phyloP scores from a whole-genome alignment of 2,888 invertebrate genomes.

The Nesidiocoris tenuis region DNA sequence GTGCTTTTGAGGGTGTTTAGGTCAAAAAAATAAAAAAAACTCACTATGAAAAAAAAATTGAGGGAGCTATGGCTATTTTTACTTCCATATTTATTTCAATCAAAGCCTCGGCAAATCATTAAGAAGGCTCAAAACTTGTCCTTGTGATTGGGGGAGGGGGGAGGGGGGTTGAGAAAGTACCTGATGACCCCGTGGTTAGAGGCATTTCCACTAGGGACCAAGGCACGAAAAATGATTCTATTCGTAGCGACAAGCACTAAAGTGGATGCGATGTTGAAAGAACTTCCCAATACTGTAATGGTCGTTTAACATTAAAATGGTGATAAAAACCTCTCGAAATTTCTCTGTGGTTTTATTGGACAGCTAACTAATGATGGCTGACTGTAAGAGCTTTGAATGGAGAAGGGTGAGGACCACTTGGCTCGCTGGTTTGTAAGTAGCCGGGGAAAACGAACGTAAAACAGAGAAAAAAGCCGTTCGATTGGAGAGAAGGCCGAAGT shows the following conservation, averaged over 20 bases:
- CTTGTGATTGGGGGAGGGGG: neutral
- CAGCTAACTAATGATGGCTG: slow-evolving; percentile 25
- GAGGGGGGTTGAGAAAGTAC: neutral
- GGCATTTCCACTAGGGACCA: too few species aligned
- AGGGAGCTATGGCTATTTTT: too few species aligned
- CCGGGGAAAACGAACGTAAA: neutral
- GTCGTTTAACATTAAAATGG: neutral
- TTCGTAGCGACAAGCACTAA: too few species aligned
- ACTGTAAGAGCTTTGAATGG: slow-evolving; percentile 5
- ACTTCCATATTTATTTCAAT: neutral
- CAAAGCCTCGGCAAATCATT: too few species aligned
- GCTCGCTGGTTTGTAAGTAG: neutral
- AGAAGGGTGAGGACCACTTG: neutral
- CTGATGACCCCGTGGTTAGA: neutral
- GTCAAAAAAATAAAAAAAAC: too few species aligned
- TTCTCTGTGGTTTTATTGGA: slow-evolving; percentile 14
- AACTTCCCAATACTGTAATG: neutral
- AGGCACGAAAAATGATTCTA: too few species aligned
- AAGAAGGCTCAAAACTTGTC: too few species aligned
- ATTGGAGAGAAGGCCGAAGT: too few species aligned
- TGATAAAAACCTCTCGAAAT: neutral
- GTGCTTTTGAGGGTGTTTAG: too few species aligned
- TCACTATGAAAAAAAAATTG: too few species aligned
- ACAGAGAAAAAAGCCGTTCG: too few species aligned
- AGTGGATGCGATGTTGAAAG: too few species aligned